These are phyloP conservation scores for Clusia tigrina DNA, from an alignment of 2,888 invertebrate species.

Conservation along the genomic window DNA sequence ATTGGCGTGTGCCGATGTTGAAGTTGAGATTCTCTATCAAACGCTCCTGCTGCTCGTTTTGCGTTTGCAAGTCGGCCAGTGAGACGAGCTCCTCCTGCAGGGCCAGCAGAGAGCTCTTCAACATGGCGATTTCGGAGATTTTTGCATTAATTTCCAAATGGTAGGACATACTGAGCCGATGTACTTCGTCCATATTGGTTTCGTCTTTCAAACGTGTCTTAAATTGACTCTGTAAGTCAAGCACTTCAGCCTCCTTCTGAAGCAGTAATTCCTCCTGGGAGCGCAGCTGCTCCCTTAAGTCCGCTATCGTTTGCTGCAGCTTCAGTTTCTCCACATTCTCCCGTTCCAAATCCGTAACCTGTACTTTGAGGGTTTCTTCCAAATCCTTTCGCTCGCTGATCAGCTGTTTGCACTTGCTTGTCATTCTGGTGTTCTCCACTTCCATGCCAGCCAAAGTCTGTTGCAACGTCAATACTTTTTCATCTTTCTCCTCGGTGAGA, in stretches of 20 bases:
- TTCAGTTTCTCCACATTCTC: constrained; percentile 45
- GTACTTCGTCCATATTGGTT: constrained; percentile 48
- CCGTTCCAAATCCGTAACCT: constrained; percentile 34
- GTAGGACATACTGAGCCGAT: constrained; percentile 49
- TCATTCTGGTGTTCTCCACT: constrained; percentile 57
- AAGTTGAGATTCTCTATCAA: constrained; percentile 48
- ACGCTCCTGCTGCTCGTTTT: constrained; percentile 48
- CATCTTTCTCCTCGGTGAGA: constrained; percentile 51
- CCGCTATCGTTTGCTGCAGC: constrained; percentile 44
- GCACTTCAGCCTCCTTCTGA: constrained; percentile 48
- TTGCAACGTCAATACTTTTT: constrained; percentile 50
- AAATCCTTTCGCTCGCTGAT: constrained; percentile 46
- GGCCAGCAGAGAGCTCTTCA: constrained; percentile 46
- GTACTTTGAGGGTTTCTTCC: constrained; percentile 42
- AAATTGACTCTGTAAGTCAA: constrained; percentile 46
- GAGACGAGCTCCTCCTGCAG: constrained; percentile 45
- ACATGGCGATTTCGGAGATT: constrained; percentile 47
- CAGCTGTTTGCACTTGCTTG: constrained; percentile 51
- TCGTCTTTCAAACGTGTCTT: constrained; percentile 44
- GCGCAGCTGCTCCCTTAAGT: constrained; percentile 45
- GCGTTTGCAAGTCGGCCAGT: constrained; percentile 43
- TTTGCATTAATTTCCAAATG: constrained; percentile 50
- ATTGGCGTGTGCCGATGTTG: constrained; percentile 41
- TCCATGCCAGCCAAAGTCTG: constrained; percentile 50
- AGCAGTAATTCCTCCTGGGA: constrained; percentile 43